Evolutionary conservation across 2,113 vertebrate genomes (phyloP).

Genomic region (Furnarius figulus): DNA sequence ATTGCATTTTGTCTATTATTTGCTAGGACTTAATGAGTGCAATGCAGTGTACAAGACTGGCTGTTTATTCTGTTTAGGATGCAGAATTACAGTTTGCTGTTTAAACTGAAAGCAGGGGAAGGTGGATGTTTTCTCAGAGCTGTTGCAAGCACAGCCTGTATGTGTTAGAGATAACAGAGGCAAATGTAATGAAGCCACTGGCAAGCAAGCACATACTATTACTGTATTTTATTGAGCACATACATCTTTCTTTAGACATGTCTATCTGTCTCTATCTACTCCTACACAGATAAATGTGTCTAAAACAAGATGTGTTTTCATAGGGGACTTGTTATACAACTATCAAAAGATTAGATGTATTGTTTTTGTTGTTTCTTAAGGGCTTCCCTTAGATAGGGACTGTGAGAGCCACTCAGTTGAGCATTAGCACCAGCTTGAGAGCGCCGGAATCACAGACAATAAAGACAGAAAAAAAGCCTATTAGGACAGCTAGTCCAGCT

Average conservation of each 20-base stretch:
- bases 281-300: constrained; percentile 54
- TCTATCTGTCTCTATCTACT: constrained; percentile 48
- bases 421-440: background rate
- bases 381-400: background rate
- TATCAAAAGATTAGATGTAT: constrained; percentile 52
- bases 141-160: background rate
- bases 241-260: constrained; percentile 41
- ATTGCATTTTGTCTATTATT: fast-evolving
- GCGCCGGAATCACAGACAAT: background rate
- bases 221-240: constrained; percentile 34
- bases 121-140: background rate
- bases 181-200: constrained; percentile 5
- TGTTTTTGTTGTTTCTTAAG: constrained; percentile 36
- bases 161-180: background rate
- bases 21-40: background rate
- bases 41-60: background rate
- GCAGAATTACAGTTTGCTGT: background rate
- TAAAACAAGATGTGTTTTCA: constrained; percentile 53
- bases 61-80: background rate
- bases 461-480: background rate
- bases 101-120: background rate
- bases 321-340: constrained; percentile 50
- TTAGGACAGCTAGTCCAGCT: constrained; percentile 19
- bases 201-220: constrained; percentile 5
- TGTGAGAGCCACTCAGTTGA: background rate